Conservation (phyloP, 2,113 vertebrate genomes). For the Gobius niger region DNA sequence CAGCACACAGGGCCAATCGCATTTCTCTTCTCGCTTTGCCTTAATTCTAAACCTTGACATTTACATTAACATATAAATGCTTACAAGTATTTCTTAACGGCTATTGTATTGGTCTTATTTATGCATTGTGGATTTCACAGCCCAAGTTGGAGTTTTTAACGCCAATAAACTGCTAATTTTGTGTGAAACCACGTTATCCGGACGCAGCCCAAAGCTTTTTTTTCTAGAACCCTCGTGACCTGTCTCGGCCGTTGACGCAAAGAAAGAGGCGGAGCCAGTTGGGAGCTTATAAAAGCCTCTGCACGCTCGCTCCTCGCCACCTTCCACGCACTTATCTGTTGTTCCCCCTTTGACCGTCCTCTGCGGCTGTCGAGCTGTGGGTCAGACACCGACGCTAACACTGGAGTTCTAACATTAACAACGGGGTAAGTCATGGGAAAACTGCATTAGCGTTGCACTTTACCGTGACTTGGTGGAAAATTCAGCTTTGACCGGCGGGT, state of each 20-base stretch:
- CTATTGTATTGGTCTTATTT: fast-evolving
- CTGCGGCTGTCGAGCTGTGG: constrained; percentile 75
- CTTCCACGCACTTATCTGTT: constrained; percentile 59
- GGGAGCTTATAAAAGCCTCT: constrained; percentile 70
- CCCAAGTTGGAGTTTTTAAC: fast-evolving
- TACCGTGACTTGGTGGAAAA: background rate
- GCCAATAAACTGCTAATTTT: background rate
- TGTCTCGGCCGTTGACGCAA: constrained; percentile 31
- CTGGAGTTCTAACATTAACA: constrained; percentile 77
- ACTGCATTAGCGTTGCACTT: fast-evolving
- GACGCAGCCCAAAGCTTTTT: constrained; percentile 29
- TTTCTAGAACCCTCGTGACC: constrained; percentile 62
- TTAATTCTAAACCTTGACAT: fast-evolving
- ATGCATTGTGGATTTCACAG: fast-evolving
- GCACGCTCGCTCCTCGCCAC: constrained; percentile 9
- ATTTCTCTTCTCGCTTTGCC: background rate
- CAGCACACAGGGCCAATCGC: constrained; percentile 12
- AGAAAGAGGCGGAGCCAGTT: constrained; percentile 42
- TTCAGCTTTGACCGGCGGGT: background rate
- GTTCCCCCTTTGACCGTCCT: constrained; percentile 48
- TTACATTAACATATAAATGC: background rate
- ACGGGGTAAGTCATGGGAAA: constrained; percentile 69
- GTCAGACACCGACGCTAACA: constrained; percentile 72
- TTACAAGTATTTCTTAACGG: background rate
- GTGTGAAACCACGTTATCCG: background rate